Base-by-base conservation (phyloP, 64 coral and sea anemone species). In the Montipora efflorescens region DNA sequence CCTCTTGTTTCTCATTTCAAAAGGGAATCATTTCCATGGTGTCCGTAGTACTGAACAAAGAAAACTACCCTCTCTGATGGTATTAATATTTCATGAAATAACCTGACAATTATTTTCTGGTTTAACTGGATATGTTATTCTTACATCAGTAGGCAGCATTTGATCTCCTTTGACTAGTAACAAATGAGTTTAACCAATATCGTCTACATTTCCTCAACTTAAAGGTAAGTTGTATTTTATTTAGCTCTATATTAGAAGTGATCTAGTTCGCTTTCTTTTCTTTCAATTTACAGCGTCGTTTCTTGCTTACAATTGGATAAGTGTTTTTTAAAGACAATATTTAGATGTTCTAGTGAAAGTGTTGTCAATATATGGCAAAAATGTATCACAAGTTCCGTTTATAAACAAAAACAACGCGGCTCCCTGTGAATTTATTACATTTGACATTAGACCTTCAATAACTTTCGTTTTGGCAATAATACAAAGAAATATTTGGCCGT, bases 1-100 rank as follows among this genome's bases (percentile, higher is more conserved):
- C 66, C 9, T 68, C 14, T 68, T 15, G 18, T 12, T 22, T 25
- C 15, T 67, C 15, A 21, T 71, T 5, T 8, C 10, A 44, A 3
- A 44, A 76, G 12, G 36, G 22, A 44, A 9, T 8, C 22, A 10
- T 76, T 45, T 46, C 7, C 18, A 0, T 72, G 6, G 9, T 49
- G 18, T 68, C 59, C 43, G 5, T 84, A 47, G 66, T 19, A 51
- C 70, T 64, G 14, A 1, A 86, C 4, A 21, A 28, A 4, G 49
- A 47, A 47, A 44, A 25, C 9, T 21, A 49, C 11, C 71, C 48
- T 86, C 71, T 10, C 16, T 72, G 3, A 48, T 50, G 14, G 12
- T 71, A 64, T 86, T 48, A 86, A 86, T 86, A 86, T 71, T 86
- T 86, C 68, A 86, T 71, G 20, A 70, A 70, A 70, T 86, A 86